phyloP scores from a whole-genome alignment of 2,797 vertebrate genomes.

The Threskiornis aethiopicus region DNA sequence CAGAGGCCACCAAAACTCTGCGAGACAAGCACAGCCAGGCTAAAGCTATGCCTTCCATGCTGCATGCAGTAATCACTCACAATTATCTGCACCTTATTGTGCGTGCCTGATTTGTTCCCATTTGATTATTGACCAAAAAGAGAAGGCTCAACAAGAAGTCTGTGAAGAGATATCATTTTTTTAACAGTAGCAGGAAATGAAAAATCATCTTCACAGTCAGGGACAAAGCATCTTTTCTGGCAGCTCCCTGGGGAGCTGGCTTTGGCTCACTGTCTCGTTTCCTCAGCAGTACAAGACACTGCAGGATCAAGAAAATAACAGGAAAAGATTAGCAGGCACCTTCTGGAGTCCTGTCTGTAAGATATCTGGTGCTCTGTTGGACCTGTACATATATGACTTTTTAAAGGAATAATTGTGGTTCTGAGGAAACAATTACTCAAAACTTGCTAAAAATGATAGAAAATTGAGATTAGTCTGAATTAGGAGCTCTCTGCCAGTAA shows the following conservation, averaged over 20 bases:
- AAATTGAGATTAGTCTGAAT: not conserved
- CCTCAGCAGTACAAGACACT: constrained; percentile 10
- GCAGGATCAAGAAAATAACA: constrained; percentile 49
- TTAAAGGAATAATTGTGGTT: not conserved
- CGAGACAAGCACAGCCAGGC: fast-evolving
- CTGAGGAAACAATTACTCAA: not conserved
- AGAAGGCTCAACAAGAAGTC: not conserved
- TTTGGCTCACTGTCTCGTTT: constrained; percentile 40
- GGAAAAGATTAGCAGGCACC: constrained; percentile 59
- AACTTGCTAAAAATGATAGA: not conserved
- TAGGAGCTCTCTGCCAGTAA: not conserved
- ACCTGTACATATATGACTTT: not conserved
- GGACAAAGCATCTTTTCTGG: constrained; percentile 19
- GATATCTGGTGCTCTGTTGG: not conserved
- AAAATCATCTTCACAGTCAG: not conserved
- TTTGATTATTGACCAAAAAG: not conserved
- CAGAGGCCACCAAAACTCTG: not conserved
- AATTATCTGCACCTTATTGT: not conserved
- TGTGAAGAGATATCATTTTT: not conserved
- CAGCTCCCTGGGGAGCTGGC: not conserved
- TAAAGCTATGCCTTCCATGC: not conserved
- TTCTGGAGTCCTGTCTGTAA: constrained; percentile 29
- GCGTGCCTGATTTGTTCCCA: not conserved
- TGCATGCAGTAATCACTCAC: not conserved
- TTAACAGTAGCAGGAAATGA: not conserved